A percentile compares a stretch with the other conserved stretches of the same genome.
Evolutionary conservation across 2,888 invertebrate species (phyloP).

Genomic region (Eupithecia centaureata): DNA sequence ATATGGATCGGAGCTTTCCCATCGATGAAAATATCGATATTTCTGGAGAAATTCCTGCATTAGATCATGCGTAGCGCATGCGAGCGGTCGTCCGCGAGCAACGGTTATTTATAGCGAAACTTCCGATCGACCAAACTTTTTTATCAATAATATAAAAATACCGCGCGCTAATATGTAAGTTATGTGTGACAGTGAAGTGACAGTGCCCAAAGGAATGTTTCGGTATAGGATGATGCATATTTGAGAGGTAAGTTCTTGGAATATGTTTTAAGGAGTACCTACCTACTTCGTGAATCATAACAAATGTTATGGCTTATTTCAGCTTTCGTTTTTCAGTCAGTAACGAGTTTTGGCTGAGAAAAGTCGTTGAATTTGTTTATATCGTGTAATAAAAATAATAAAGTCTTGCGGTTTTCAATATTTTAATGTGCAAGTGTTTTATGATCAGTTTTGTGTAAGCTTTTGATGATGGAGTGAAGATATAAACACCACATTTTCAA

Average conservation of each 20-base stretch:
- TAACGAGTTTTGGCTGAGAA: conserved; percentile 16
- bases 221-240: conserved; percentile 30
- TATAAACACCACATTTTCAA: neutral
- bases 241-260: conserved; percentile 38
- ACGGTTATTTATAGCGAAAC: conserved; percentile 54
- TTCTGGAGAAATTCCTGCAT: conserved; percentile 23
- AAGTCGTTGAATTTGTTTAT: conserved; percentile 15
- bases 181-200: conserved; percentile 24
- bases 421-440: conserved; percentile 20
- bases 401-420: conserved; percentile 3
- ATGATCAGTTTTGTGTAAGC: conserved; percentile 18
- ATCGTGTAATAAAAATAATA: conserved; percentile 16
- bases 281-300: conserved; percentile 36
- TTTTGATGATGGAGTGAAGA: conserved; percentile 21
- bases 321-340: conserved; percentile 25
- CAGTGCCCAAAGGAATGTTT: conserved; percentile 29
- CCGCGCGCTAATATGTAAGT: conserved; percentile 5
- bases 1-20: neutral
- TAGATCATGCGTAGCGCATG: conserved; percentile 30
- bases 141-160: conserved; percentile 52
- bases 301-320: conserved; percentile 24
- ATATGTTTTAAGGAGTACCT: conserved; percentile 29
- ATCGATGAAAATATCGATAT: conserved; percentile 31
- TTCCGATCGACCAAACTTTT: conserved; percentile 57
- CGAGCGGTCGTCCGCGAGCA: conserved; percentile 50